These are phyloP conservation scores for Bombus waltoni DNA, from an alignment of 1,140 invertebrate species.

Conservation along the genomic window DNA sequence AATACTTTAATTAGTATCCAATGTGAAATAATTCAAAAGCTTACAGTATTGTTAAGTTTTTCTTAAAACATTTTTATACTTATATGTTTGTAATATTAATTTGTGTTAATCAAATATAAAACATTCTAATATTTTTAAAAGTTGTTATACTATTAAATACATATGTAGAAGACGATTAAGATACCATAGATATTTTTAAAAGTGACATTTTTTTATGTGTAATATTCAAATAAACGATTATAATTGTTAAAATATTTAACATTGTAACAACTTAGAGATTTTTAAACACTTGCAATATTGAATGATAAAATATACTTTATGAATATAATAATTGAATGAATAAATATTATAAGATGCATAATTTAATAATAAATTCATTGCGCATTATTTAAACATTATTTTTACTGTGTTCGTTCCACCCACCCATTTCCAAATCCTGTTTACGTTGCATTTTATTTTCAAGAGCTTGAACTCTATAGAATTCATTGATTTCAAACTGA, in stretches of 20 bases:
- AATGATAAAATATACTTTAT: conserved; percentile 9
- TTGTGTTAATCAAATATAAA: not conserved
- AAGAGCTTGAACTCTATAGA: conserved; percentile 84
- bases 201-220: not conserved
- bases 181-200: not conserved
- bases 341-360: conserved; percentile 4
- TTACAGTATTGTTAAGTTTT: conserved; percentile 16
- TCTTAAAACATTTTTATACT: not conserved
- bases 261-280: not conserved
- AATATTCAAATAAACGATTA: not conserved
- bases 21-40: not conserved
- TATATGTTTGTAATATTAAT: conserved; percentile 5
- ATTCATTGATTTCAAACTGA: conserved; percentile 93
- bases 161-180: conserved; percentile 6
- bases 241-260: not conserved
- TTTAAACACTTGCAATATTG: not conserved
- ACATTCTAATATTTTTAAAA: conserved; percentile 6
- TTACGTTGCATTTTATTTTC: conserved; percentile 83
- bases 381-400: conserved; percentile 60
- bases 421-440: conserved; percentile 83
- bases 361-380: not conserved
- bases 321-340: conserved; percentile 7
- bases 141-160: conserved; percentile 15
- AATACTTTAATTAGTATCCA: not conserved
- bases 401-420: conserved; percentile 73